phyloP scores from a whole-genome alignment of 2,113 vertebrate species.

The Oryzias celebensis region DNA sequence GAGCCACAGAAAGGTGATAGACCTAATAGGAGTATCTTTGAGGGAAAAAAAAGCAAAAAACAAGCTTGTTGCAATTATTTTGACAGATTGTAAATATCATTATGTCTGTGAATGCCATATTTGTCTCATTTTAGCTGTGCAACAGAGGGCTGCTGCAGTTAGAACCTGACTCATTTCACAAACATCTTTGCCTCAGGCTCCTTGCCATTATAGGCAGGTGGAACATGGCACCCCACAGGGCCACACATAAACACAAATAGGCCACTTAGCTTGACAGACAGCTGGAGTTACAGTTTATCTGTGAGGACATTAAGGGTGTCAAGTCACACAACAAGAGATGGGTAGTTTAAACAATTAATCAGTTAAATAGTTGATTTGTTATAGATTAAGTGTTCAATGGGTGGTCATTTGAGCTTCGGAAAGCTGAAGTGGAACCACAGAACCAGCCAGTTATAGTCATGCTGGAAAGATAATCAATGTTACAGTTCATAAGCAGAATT shows the following conservation, averaged over 20 bases:
- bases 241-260: constrained; percentile 32
- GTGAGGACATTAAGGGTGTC: constrained; percentile 4
- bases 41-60: not conserved
- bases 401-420: not conserved
- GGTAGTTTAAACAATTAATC: not conserved
- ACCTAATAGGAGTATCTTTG: constrained; percentile 11
- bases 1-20: constrained; percentile 8
- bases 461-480: too few species aligned
- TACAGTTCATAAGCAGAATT: not conserved
- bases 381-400: not conserved
- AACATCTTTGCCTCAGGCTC: constrained; percentile 36
- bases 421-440: too few species aligned
- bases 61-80: constrained; percentile 4
- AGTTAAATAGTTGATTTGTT: not conserved
- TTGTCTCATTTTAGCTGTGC: constrained; percentile 28
- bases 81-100: constrained; percentile 2
- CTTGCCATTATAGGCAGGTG: constrained; percentile 22
- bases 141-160: constrained; percentile 12
- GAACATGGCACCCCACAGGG: constrained; percentile 32
- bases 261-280: constrained; percentile 42
- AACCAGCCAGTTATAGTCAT: too few species aligned
- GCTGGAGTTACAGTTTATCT: constrained; percentile 20
- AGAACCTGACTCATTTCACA: constrained; percentile 28
- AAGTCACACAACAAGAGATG: not conserved
- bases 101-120: constrained; percentile 17